A percentile compares a stretch with the other conserved stretches of the same genome.
Conservation (phyloP, 2,888 invertebrate species). For the Pyralis farinalis region DNA sequence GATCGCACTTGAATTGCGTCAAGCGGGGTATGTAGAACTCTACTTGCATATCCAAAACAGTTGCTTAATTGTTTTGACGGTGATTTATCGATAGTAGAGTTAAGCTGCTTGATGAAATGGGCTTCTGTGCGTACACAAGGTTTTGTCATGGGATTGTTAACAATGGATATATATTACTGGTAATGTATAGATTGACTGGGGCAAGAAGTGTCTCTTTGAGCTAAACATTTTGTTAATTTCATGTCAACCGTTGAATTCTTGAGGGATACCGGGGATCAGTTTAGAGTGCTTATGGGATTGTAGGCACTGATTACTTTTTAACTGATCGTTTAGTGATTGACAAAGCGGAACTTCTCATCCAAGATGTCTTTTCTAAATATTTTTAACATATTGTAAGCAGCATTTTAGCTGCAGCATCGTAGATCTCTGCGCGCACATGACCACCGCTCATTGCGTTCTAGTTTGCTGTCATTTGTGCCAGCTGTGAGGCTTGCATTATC, state of each 20-base stretch:
- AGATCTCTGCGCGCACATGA: too few relatives aligned
- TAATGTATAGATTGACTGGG: conserved; percentile 87
- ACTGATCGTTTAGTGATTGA: conserved; percentile 87
- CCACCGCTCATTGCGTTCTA: too few relatives aligned
- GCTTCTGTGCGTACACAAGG: conserved; percentile 92
- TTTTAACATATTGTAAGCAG: conserved; percentile 21
- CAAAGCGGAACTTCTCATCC: conserved; percentile 90
- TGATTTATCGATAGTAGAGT: too few relatives aligned
- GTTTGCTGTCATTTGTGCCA: too few relatives aligned
- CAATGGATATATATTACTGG: conserved; percentile 89
- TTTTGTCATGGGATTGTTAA: conserved; percentile 93
- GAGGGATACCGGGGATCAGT: too few relatives aligned
- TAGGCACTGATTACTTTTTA: conserved; percentile 92
- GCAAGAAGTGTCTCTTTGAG: conserved; percentile 87
- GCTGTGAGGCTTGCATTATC: too few relatives aligned
- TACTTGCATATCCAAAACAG: too few relatives aligned
- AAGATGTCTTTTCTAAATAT: conserved; percentile 82
- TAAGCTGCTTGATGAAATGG: conserved; percentile 92
- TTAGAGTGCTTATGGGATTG: conserved; percentile 88
- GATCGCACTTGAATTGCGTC: too few relatives aligned
- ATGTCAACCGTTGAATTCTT: conserved; percentile 84
- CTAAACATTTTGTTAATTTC: conserved; percentile 88
- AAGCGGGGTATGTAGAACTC: too few relatives aligned
- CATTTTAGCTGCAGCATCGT: too few relatives aligned
- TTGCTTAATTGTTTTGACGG: too few relatives aligned